A percentile compares a stretch with the other conserved stretches of the same genome.
Conservation (phyloP, 2,888 invertebrate genomes). For the Corythucha ciliata region DNA sequence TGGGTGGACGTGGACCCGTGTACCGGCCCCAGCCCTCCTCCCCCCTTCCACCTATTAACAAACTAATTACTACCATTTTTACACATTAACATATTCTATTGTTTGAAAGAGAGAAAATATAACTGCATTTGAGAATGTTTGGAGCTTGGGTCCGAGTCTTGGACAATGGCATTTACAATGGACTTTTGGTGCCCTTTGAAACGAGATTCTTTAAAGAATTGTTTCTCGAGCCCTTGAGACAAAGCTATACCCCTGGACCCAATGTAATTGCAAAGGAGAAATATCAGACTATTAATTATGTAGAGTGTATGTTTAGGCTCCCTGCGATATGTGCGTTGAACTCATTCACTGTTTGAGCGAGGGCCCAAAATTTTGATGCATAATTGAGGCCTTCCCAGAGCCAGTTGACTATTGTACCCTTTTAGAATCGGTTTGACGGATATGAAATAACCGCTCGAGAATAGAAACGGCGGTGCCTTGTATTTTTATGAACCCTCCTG, state of each 20-base stretch:
- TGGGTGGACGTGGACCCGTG: background rate
- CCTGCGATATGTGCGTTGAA: conserved; percentile 23
- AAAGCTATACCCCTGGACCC: conserved; percentile 13
- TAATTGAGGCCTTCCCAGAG: too few relatives aligned
- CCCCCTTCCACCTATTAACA: conserved; percentile 16
- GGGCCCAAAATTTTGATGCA: conserved; percentile 20
- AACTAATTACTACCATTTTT: conserved; percentile 27
- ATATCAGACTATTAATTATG: conserved; percentile 28
- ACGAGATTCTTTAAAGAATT: conserved; percentile 20
- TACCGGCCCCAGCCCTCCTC: conserved; percentile 7
- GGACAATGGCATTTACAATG: conserved; percentile 20
- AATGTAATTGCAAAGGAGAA: conserved; percentile 27
- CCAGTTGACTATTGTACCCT: too few relatives aligned
- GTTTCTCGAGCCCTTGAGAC: conserved; percentile 21
- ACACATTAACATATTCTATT: conserved; percentile 28
- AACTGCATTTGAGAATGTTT: conserved; percentile 27
- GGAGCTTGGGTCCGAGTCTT: background rate
- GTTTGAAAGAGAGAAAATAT: conserved; percentile 20
- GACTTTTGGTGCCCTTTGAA: conserved; percentile 18
- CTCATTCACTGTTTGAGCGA: conserved; percentile 19
- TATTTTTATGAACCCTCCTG: too few relatives aligned
- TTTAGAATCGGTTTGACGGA: too few relatives aligned
- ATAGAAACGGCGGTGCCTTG: too few relatives aligned
- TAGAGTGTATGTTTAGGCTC: conserved; percentile 29
- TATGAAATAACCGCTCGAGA: too few relatives aligned